phyloP scores from a whole-genome alignment of 2,113 vertebrate species.

The Mustela lutreola region DNA sequence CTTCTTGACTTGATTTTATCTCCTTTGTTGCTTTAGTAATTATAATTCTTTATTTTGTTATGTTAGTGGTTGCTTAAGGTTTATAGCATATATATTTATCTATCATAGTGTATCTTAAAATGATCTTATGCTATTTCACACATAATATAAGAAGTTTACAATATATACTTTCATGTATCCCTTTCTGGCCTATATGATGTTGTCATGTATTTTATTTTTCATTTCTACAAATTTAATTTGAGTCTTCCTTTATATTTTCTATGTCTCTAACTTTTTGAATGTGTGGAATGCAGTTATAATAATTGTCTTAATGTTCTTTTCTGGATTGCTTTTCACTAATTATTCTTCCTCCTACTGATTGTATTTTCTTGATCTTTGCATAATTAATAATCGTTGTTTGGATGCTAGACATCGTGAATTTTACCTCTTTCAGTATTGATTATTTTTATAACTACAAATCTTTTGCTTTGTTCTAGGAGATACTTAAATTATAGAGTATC shows the following conservation, averaged over 20 bases:
- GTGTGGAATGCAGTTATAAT: neutral
- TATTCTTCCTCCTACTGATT: neutral
- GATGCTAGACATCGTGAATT: constrained; percentile 9
- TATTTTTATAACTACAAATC: neutral
- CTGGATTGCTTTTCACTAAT: neutral
- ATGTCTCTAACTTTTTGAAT: neutral
- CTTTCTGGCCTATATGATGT: neutral
- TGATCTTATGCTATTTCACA: neutral
- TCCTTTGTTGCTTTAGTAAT: neutral
- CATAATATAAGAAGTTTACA: neutral
- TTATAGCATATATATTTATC: neutral
- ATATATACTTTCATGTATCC: neutral
- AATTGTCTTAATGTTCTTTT: neutral
- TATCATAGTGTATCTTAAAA: neutral
- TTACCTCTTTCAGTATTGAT: neutral
- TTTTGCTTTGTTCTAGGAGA: neutral
- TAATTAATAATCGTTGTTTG: constrained; percentile 17
- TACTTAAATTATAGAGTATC: neutral
- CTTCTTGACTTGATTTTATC: neutral
- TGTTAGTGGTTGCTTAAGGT: neutral
- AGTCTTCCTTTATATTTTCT: neutral
- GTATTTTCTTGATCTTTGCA: neutral
- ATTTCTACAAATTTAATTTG: neutral
- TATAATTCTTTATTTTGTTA: constrained; percentile 16
- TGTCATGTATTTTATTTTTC: constrained; percentile 16